Evolutionary conservation across 2,113 vertebrate species (phyloP).

Genomic region (Fregata magnificens): DNA sequence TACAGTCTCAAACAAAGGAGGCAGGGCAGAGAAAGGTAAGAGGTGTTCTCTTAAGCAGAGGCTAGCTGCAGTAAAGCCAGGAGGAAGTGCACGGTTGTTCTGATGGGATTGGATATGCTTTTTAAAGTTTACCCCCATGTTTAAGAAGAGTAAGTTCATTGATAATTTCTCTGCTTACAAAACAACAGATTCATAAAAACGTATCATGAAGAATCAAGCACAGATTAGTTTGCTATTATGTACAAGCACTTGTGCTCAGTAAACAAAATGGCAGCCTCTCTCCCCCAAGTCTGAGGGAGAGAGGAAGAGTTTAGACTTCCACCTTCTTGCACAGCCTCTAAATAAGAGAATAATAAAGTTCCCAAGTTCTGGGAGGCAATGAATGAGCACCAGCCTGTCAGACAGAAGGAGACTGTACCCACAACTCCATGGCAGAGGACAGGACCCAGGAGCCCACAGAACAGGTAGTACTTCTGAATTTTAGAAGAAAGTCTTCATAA

Average conservation of each 20-base stretch:
- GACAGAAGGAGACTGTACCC: neutral
- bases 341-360: slow-evolving; percentile 15
- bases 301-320: neutral
- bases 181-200: neutral
- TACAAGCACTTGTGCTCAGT: neutral
- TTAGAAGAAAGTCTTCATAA: neutral
- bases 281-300: neutral
- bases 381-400: neutral
- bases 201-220: neutral
- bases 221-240: neutral
- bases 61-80: neutral
- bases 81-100: neutral
- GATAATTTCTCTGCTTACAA: neutral
- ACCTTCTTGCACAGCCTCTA: slow-evolving; percentile 28
- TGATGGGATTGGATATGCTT: neutral
- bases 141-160: neutral
- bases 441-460: neutral
- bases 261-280: neutral
- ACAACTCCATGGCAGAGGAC: neutral
- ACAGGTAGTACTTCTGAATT: neutral
- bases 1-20: neutral
- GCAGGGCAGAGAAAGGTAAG: neutral
- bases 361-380: neutral
- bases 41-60: slow-evolving; percentile 48
- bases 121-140: neutral